A percentile compares a stretch with the other conserved stretches of the same genome.
phyloP scores from a whole-genome alignment of 2,888 invertebrate species.

The Microplitis deprimator region DNA sequence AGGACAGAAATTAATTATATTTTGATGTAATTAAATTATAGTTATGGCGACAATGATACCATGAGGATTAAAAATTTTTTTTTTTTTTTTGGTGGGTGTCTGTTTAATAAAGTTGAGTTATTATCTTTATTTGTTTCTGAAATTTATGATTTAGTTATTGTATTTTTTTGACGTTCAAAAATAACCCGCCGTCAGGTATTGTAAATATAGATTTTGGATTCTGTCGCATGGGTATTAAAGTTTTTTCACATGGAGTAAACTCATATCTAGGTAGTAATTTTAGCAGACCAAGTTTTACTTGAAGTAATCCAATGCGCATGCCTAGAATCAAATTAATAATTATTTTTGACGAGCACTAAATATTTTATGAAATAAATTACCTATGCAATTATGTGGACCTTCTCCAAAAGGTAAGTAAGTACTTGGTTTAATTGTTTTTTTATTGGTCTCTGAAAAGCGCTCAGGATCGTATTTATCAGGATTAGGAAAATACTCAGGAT shows the following conservation, averaged over 20 bases:
- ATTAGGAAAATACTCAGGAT: constrained; percentile 66
- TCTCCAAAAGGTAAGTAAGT: constrained; percentile 67
- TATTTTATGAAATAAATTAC: constrained; percentile 49
- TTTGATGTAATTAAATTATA: too few relatives aligned
- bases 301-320: constrained; percentile 59
- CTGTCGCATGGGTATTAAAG: constrained; percentile 54
- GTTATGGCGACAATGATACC: too few relatives aligned
- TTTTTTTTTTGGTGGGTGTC: too few relatives aligned
- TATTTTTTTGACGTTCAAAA: constrained; percentile 53
- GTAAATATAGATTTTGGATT: constrained; percentile 53
- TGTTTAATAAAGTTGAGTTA: too few relatives aligned
- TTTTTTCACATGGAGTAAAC: constrained; percentile 54
- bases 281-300: constrained; percentile 59
- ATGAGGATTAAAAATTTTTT: too few relatives aligned
- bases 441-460: constrained; percentile 66
- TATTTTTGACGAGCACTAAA: too few relatives aligned
- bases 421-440: constrained; percentile 56
- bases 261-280: constrained; percentile 58
- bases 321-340: constrained; percentile 50
- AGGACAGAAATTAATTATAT: too few relatives aligned
- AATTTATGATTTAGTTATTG: neutral
- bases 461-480: constrained; percentile 70
- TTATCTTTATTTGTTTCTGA: too few relatives aligned
- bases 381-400: constrained; percentile 67
- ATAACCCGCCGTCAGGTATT: constrained; percentile 51